Evolutionary conservation across 2,888 invertebrate genomes (phyloP).

Genomic region (Parnassius smintheus): DNA sequence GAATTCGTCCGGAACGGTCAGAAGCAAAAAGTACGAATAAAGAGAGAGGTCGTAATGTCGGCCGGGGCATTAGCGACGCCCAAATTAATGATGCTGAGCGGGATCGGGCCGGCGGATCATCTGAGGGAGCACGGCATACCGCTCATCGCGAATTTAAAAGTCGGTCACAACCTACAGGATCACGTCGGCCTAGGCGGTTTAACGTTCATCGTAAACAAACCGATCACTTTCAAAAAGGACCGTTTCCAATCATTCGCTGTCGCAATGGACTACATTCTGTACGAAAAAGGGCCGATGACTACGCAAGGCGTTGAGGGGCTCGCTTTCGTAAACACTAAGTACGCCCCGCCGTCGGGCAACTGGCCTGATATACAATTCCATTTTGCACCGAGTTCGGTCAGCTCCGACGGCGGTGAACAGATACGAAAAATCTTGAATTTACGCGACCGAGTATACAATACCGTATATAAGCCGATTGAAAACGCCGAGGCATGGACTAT

Average conservation of each 20-base stretch:
- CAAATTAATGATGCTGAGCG: slow-evolving; percentile 94
- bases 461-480: slow-evolving; percentile 90
- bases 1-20: slow-evolving; percentile 86
- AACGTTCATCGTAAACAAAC: slow-evolving; percentile 90
- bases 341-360: slow-evolving; percentile 87
- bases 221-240: slow-evolving; percentile 88
- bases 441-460: slow-evolving; percentile 90
- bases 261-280: slow-evolving; percentile 89
- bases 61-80: slow-evolving; percentile 95
- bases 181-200: slow-evolving; percentile 93
- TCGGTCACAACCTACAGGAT: slow-evolving; percentile 92
- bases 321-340: slow-evolving; percentile 93
- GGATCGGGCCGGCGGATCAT: slow-evolving; percentile 91
- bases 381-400: slow-evolving; percentile 91
- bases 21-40: slow-evolving; percentile 84
- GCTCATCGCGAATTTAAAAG: slow-evolving; percentile 87
- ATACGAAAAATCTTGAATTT: slow-evolving; percentile 88
- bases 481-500: slow-evolving; percentile 92
- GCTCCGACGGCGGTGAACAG: slow-evolving; percentile 90
- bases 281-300: slow-evolving; percentile 92
- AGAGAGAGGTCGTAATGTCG: slow-evolving; percentile 90
- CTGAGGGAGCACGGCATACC: slow-evolving; percentile 86
- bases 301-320: slow-evolving; percentile 92
- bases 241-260: slow-evolving; percentile 89
- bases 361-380: slow-evolving; percentile 95